Conservation (phyloP, 2,113 vertebrate genomes). For the Eurypyga helias region DNA sequence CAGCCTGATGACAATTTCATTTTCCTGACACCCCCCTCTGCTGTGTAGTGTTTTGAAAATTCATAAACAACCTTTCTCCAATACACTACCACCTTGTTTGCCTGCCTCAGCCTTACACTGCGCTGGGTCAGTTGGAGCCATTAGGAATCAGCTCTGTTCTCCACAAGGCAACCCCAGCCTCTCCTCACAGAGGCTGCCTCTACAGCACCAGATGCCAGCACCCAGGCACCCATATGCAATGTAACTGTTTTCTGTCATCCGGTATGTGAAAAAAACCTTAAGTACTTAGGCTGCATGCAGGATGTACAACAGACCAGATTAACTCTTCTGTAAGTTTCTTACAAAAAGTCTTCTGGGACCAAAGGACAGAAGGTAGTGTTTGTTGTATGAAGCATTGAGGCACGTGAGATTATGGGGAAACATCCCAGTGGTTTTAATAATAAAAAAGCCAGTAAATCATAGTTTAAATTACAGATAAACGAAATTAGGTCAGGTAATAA, state of each 20-base stretch:
- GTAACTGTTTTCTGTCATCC: not conserved
- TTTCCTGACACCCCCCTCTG: not conserved
- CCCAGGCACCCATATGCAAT: accelerated
- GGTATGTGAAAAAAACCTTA: not conserved
- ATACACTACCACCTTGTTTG: accelerated
- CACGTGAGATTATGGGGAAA: not conserved
- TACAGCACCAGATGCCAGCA: accelerated
- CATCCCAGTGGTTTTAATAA: not conserved
- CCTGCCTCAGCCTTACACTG: accelerated
- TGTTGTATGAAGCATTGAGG: not conserved
- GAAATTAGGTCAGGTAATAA: not conserved
- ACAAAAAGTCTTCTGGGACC: not conserved
- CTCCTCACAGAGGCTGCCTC: accelerated
- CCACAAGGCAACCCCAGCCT: accelerated
- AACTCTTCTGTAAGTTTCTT: not conserved
- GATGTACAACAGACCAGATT: not conserved
- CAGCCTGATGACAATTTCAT: not conserved
- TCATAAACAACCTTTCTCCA: not conserved
- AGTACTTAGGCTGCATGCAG: not conserved
- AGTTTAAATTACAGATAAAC: not conserved
- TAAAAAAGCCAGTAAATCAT: not conserved
- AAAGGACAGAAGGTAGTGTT: not conserved
- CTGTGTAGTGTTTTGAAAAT: not conserved
- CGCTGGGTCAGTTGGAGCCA: accelerated
- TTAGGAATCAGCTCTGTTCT: accelerated